phyloP scores from a whole-genome alignment of 2,888 invertebrate species.

The Periphyllus acericola region DNA sequence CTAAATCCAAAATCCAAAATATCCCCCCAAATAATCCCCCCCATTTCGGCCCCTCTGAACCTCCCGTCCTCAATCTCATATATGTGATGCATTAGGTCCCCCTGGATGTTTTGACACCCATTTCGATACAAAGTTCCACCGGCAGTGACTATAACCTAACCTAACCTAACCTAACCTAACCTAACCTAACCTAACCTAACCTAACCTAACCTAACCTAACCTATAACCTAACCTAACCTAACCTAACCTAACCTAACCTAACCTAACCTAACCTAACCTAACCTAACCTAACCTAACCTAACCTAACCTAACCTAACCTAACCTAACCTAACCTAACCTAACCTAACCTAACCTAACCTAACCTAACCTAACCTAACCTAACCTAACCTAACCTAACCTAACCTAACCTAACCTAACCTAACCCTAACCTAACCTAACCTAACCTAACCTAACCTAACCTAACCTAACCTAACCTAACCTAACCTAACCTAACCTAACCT shows the following conservation, averaged over 20 bases:
- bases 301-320: conserved; percentile 20
- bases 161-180: not conserved
- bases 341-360: conserved; percentile 37
- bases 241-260: conserved; percentile 44
- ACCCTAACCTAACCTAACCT: conserved; percentile 15
- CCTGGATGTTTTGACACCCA: too few relatives aligned
- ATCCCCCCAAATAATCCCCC: too few relatives aligned
- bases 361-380: conserved; percentile 27
- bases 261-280: conserved; percentile 42
- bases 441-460: conserved; percentile 11
- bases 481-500: conserved; percentile 38
- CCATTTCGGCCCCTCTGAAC: too few relatives aligned
- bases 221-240: conserved; percentile 54
- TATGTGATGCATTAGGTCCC: too few relatives aligned
- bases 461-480: conserved; percentile 61
- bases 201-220: conserved; percentile 49
- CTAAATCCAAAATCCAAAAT: too few relatives aligned
- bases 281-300: conserved; percentile 21
- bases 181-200: conserved; percentile 13
- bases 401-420: conserved; percentile 15
- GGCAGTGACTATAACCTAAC: too few relatives aligned
- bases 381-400: conserved; percentile 17
- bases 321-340: conserved; percentile 11
- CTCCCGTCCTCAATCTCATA: too few relatives aligned
- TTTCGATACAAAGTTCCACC: too few relatives aligned